Evolutionary conservation across 2,113 vertebrate species (phyloP).

Genomic region (Actinemys pallida): DNA sequence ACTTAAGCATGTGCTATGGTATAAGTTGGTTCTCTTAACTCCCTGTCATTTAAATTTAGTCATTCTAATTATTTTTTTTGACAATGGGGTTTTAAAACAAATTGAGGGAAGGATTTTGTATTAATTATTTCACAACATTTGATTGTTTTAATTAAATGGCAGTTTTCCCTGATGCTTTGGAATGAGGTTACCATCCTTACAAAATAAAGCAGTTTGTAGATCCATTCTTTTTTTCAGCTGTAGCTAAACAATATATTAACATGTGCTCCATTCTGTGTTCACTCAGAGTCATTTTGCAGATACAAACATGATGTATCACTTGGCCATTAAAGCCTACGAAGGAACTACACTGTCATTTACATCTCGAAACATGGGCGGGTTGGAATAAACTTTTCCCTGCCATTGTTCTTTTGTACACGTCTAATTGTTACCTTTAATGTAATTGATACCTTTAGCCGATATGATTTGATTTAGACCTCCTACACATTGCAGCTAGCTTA

Average conservation of each 20-base stretch:
- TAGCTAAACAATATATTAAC: slow-evolving; percentile 3
- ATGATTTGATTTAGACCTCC: slow-evolving; percentile 65
- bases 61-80: slow-evolving; percentile 43
- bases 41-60: slow-evolving; percentile 68
- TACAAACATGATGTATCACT: slow-evolving; percentile 50
- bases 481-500: slow-evolving; percentile 68
- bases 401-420: slow-evolving; percentile 64
- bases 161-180: not conserved
- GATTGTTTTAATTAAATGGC: slow-evolving; percentile 53
- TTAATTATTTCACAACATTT: slow-evolving; percentile 51
- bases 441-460: slow-evolving; percentile 32
- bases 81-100: slow-evolving; percentile 38
- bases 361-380: slow-evolving; percentile 77
- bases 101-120: slow-evolving; percentile 54
- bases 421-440: slow-evolving; percentile 39
- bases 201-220: not conserved
- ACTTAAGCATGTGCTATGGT: slow-evolving; percentile 58
- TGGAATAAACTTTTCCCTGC: slow-evolving; percentile 61
- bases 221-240: not conserved
- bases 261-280: slow-evolving; percentile 1
- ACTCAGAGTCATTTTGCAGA: slow-evolving; percentile 69
- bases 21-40: slow-evolving; percentile 42
- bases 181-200: not conserved
- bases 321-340: slow-evolving; percentile 71
- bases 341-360: slow-evolving; percentile 76